Conservation (phyloP, 2,888 invertebrate species). For the Lycia hirtaria region DNA sequence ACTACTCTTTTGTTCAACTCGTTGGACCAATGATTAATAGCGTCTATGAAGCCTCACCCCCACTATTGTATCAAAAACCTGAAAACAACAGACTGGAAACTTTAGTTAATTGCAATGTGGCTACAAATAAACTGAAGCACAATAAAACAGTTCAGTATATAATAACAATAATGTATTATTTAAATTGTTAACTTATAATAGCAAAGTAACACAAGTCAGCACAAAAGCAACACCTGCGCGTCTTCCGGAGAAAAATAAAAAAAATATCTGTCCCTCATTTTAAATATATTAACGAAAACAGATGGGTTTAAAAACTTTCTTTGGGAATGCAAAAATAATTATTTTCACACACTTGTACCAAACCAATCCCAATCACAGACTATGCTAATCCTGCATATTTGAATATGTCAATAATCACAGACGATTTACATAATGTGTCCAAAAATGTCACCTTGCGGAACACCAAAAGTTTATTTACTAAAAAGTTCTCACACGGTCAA, state of each 20-base stretch:
- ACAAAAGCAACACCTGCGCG: background rate
- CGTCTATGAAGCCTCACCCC: constrained; percentile 71
- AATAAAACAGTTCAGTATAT: background rate
- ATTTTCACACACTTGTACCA: constrained; percentile 70
- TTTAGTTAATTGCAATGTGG: constrained; percentile 53
- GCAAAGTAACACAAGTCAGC: too few relatives aligned
- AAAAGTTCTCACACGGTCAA: constrained; percentile 70
- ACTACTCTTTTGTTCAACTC: constrained; percentile 63
- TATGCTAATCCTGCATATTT: constrained; percentile 55
- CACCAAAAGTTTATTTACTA: constrained; percentile 49
- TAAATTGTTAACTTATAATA: too few relatives aligned
- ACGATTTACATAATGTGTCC: constrained; percentile 55
- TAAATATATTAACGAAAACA: constrained; percentile 37
- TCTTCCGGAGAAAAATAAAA: constrained; percentile 11
- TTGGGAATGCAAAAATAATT: constrained; percentile 59
- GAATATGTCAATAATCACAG: constrained; percentile 63
- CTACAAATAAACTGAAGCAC: background rate
- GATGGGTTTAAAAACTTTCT: too few relatives aligned
- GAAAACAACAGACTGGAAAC: constrained; percentile 50
- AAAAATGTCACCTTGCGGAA: constrained; percentile 38
- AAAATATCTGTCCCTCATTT: constrained; percentile 35
- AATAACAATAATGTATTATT: constrained; percentile 19
- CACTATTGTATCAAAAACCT: constrained; percentile 65
- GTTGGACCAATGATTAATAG: constrained; percentile 77
- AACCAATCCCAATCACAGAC: constrained; percentile 21